Evolutionary conservation across 2,797 vertebrate genomes (phyloP).

Genomic region (Brachyalestes nurse): DNA sequence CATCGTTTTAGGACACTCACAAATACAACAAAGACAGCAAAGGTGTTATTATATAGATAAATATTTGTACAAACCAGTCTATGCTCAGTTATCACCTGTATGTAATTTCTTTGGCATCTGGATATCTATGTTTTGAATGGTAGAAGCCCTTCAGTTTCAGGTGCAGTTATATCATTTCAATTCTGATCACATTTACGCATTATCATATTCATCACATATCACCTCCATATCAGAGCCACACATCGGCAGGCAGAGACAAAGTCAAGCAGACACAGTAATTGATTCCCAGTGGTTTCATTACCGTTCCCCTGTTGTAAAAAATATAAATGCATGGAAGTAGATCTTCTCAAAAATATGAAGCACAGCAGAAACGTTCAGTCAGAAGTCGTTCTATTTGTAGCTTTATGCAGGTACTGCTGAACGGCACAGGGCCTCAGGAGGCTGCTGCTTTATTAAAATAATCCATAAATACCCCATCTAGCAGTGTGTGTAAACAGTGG

Average conservation of each 20-base stretch:
- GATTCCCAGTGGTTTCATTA: conserved; percentile 36
- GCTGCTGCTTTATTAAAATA: conserved; percentile 25
- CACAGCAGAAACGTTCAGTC: conserved; percentile 16
- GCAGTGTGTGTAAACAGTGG: conserved; percentile 18
- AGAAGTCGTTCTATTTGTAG: conserved; percentile 27
- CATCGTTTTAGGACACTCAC: not conserved
- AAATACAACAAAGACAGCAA: not conserved
- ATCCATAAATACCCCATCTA: conserved; percentile 37
- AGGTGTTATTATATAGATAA: not conserved
- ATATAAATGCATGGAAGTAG: conserved; percentile 13
- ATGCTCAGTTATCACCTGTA: not conserved
- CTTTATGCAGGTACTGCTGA: conserved; percentile 30
- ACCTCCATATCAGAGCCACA: no score
- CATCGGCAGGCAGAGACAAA: conserved; percentile 5
- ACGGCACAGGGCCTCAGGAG: conserved; percentile 13
- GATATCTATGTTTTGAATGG: not conserved
- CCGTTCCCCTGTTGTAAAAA: conserved; percentile 1
- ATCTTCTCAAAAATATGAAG: conserved; percentile 19
- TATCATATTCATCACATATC: conserved; percentile 8
- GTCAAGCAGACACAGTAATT: conserved; percentile 20
- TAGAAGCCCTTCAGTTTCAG: not conserved
- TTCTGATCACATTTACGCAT: conserved; percentile 17
- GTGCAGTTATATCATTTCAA: not conserved
- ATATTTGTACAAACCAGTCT: not conserved
- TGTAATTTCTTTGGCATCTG: not conserved